phyloP scores from a whole-genome alignment of 1,140 invertebrate species.

The Ruditapes philippinarum region DNA sequence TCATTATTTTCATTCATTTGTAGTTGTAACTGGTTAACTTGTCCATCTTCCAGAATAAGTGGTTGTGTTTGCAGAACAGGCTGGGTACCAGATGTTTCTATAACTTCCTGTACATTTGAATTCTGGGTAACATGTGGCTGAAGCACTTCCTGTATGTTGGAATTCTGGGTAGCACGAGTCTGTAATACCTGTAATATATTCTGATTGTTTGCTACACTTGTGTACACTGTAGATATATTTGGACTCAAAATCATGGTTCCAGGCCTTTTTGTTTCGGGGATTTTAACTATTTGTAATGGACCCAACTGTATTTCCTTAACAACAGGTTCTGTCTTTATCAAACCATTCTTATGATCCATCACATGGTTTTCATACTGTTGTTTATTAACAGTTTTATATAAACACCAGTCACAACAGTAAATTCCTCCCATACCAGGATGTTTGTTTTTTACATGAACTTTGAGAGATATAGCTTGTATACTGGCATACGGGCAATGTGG shows the following conservation, averaged over 20 bases:
- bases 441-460: slow-evolving; percentile 90
- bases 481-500: slow-evolving; percentile 98
- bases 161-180: not conserved
- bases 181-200: slow-evolving; percentile 26
- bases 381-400: slow-evolving; percentile 89
- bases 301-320: not conserved
- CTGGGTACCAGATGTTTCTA: not conserved
- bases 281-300: not conserved
- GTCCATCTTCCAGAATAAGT: slow-evolving; percentile 19
- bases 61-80: not conserved
- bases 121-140: not conserved
- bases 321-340: slow-evolving; percentile 78
- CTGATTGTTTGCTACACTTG: not conserved
- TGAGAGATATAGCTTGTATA: slow-evolving; percentile 90
- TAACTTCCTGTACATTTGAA: not conserved
- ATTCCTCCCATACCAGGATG: slow-evolving; percentile 89
- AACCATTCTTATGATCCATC: slow-evolving; percentile 88
- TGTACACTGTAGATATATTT: not conserved
- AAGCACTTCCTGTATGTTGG: not conserved
- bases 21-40: slow-evolving; percentile 71
- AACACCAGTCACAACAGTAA: slow-evolving; percentile 89
- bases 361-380: slow-evolving; percentile 88
- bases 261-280: not conserved
- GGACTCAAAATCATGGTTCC: not conserved
- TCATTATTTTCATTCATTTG: slow-evolving; percentile 74